Conservation (phyloP, 2,113 vertebrate species). For the Hypanus sabinus region DNA sequence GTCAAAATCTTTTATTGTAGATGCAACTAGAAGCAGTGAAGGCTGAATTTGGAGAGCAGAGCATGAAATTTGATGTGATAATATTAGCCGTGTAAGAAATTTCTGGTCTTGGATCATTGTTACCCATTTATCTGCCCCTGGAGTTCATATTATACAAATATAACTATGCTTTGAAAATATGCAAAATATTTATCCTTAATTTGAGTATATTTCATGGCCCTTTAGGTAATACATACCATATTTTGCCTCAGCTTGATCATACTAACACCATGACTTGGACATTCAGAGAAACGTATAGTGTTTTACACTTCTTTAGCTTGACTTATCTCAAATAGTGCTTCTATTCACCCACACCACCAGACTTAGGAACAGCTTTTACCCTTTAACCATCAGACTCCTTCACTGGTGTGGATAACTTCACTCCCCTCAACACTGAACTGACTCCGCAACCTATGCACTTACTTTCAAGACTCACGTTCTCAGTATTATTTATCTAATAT, state of each 20-base stretch:
- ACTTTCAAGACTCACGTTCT: too few species aligned
- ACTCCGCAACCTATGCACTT: too few species aligned
- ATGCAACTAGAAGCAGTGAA: background rate
- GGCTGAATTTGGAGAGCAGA: background rate
- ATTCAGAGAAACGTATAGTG: background rate
- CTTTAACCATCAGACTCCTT: too few species aligned
- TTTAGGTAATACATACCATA: background rate
- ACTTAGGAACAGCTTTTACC: too few species aligned
- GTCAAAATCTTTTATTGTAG: background rate
- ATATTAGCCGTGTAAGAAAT: background rate
- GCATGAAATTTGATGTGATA: background rate
- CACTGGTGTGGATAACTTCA: too few species aligned
- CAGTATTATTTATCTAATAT: too few species aligned
- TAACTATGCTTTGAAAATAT: background rate
- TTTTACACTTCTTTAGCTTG: conserved; percentile 4
- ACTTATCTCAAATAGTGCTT: background rate
- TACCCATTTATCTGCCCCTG: background rate
- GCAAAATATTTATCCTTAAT: background rate
- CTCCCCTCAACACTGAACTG: too few species aligned
- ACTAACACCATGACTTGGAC: background rate
- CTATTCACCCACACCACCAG: too few species aligned
- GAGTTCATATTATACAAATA: background rate
- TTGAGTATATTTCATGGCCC: background rate
- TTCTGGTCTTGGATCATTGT: background rate
- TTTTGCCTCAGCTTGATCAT: background rate